These are phyloP conservation scores for Ophioninae sp. DNA, from an alignment of 2,888 invertebrate species.

Conservation along the genomic window DNA sequence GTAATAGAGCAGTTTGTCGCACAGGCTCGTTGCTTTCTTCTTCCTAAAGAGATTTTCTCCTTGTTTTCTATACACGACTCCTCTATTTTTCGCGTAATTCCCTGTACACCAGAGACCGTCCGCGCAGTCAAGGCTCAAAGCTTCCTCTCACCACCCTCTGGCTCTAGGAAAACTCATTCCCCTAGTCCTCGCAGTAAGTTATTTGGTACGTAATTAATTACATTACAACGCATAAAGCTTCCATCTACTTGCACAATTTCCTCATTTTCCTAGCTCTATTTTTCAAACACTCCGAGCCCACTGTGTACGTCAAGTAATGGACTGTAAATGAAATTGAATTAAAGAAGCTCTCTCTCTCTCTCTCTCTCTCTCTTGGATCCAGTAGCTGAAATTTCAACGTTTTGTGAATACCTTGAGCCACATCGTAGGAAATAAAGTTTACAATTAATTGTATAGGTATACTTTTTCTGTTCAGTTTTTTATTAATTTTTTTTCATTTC, in stretches of 20 bases:
- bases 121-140: slow-evolving; percentile 35
- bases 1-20: background rate
- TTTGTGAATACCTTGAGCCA: background rate
- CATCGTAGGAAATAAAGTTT: slow-evolving; percentile 8
- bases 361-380: background rate
- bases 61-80: background rate
- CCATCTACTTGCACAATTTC: slow-evolving; percentile 13
- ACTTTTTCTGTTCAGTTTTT: too few relatives aligned
- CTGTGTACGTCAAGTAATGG: background rate
- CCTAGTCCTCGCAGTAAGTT: slow-evolving; percentile 15
- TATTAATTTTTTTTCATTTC: slow-evolving; percentile 29
- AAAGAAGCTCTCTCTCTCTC: slow-evolving; percentile 15
- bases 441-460: slow-evolving; percentile 5
- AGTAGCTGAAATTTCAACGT: background rate
- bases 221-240: slow-evolving; percentile 29
- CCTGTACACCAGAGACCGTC: background rate
- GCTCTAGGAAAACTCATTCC: slow-evolving; percentile 16
- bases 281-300: background rate
- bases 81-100: slow-evolving; percentile 2
- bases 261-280: slow-evolving; percentile 21
- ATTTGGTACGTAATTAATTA: slow-evolving; percentile 51
- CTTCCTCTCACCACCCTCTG: slow-evolving; percentile 4
- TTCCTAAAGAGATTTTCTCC: background rate
- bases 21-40: slow-evolving; percentile 17
- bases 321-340: slow-evolving; percentile 42